These are phyloP conservation scores for Denticeps clupeoides DNA, from an alignment of 2,797 vertebrate genomes.

Conservation along the genomic window DNA sequence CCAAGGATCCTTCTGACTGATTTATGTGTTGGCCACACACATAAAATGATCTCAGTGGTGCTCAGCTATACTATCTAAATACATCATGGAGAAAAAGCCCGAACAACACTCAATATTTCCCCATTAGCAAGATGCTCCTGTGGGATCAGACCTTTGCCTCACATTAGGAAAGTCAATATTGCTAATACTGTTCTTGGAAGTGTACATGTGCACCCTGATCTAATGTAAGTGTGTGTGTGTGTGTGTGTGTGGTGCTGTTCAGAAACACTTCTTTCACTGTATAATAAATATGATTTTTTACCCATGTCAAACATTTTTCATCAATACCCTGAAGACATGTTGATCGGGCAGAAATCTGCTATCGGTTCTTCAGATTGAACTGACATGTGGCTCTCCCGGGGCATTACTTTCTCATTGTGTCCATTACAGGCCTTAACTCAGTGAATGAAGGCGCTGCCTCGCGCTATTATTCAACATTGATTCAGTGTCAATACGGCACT, in stretches of 20 bases:
- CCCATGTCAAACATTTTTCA: too few relatives aligned
- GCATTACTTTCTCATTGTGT: constrained; percentile 12
- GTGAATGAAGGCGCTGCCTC: neutral
- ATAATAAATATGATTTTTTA: too few relatives aligned
- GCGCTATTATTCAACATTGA: constrained; percentile 22
- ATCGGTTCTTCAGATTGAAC: neutral
- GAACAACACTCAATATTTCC: constrained; percentile 64
- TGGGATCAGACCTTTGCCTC: constrained; percentile 59
- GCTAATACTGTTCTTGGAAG: constrained; percentile 57
- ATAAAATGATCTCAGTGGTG: too few relatives aligned
- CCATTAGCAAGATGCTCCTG: constrained; percentile 52
- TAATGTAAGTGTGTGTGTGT: constrained; percentile 12
- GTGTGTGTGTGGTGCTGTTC: neutral
- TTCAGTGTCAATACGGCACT: constrained; percentile 11
- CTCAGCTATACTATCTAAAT: neutral
- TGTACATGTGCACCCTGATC: constrained; percentile 37
- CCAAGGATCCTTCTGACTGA: too few relatives aligned
- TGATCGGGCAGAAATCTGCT: neutral
- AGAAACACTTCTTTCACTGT: too few relatives aligned
- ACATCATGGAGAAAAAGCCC: constrained; percentile 38
- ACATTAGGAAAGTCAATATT: constrained; percentile 63
- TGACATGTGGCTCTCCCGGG: constrained; percentile 8
- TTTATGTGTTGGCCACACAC: too few relatives aligned
- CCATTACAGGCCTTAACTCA: constrained; percentile 10
- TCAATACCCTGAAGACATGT: too few relatives aligned